Evolutionary conservation across 1,140 invertebrate species (phyloP).

Genomic region (Drosophila gunungcola): DNA sequence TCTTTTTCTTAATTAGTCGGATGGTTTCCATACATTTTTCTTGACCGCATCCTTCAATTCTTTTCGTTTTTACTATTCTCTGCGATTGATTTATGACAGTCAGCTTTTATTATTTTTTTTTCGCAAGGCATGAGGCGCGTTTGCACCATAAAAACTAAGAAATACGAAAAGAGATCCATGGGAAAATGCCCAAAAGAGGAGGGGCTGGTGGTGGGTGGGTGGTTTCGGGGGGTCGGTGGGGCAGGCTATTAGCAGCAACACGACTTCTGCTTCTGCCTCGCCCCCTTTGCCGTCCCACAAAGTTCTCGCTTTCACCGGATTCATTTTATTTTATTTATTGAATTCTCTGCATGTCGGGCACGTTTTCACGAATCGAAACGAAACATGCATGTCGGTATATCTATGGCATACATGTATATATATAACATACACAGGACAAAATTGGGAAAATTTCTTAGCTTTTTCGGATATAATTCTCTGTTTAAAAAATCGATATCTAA

Average conservation of each 20-base stretch:
- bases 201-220: not conserved
- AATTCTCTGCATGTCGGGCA: constrained; percentile 78
- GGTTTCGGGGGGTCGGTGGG: not conserved
- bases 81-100: constrained; percentile 45
- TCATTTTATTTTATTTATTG: constrained; percentile 81
- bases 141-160: constrained; percentile 14
- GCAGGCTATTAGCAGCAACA: constrained; percentile 66
- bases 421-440: not conserved
- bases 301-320: constrained; percentile 79
- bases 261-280: constrained; percentile 40
- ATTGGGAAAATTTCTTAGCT: too few relatives aligned
- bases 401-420: not conserved
- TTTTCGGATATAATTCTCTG: too few relatives aligned
- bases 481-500: too few relatives aligned
- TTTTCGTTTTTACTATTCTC: constrained; percentile 4
- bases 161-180: constrained; percentile 18
- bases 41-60: not conserved
- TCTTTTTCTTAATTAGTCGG: constrained; percentile 21
- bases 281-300: constrained; percentile 6
- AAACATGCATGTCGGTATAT: constrained; percentile 53
- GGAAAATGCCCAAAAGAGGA: constrained; percentile 23
- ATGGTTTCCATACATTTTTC: not conserved
- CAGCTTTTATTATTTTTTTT: not conserved
- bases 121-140: constrained; percentile 22
- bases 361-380: constrained; percentile 69